Evolutionary conservation across 2,797 vertebrate species (phyloP).

Genomic region (Tamandua tetradactyla): DNA sequence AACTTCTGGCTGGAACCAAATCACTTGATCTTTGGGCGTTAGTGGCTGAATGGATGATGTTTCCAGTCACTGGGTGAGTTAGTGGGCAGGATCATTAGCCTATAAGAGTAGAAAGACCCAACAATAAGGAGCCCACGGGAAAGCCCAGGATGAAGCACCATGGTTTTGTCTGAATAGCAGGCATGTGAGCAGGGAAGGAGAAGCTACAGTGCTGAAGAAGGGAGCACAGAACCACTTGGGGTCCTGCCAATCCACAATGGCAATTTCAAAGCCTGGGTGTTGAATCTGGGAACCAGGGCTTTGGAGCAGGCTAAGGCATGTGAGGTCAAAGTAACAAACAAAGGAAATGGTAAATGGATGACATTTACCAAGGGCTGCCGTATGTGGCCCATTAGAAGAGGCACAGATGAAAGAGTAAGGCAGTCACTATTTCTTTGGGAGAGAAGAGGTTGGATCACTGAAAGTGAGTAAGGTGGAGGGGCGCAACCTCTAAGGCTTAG

Average conservation of each 20-base stretch:
- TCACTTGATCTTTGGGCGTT: background rate
- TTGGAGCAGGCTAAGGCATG: background rate
- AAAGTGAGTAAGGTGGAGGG: background rate
- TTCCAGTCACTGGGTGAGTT: background rate
- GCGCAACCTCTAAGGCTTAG: background rate
- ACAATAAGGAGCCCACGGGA: background rate
- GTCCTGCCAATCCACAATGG: background rate
- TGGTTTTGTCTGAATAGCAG: background rate
- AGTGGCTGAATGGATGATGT: background rate
- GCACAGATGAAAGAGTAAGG: background rate
- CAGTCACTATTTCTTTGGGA: background rate
- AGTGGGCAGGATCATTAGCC: background rate
- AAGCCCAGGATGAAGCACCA: background rate
- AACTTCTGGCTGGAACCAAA: conserved; percentile 6
- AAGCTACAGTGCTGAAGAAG: background rate
- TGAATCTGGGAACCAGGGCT: background rate
- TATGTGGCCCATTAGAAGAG: background rate
- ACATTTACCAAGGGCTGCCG: background rate
- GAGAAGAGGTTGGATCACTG: background rate
- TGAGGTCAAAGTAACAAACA: background rate
- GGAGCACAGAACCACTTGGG: background rate
- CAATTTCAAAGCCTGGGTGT: background rate
- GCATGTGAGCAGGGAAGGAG: background rate
- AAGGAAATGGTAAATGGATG: background rate
- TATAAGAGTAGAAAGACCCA: background rate